phyloP scores from a whole-genome alignment of 1,140 invertebrate species.

The Drosophila parabipectinata region DNA sequence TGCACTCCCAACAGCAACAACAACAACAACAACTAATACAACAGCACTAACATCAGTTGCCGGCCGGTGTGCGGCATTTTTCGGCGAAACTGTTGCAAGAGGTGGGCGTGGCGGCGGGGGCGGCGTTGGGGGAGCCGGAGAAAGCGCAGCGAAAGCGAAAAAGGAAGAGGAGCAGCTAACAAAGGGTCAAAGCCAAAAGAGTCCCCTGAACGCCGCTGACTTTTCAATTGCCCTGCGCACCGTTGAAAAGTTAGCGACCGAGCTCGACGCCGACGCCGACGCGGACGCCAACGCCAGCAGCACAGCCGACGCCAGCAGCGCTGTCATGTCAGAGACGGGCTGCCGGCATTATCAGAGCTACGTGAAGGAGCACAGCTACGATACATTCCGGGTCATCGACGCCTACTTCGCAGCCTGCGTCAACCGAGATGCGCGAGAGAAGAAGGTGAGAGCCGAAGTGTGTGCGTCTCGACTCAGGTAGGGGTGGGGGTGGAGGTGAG shows the following conservation, averaged over 20 bases:
- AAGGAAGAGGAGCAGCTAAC: conserved; percentile 51
- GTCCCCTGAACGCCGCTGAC: conserved; percentile 51
- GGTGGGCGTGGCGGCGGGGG: conserved; percentile 41
- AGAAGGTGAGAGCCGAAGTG: conserved; percentile 86
- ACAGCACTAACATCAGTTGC: conserved; percentile 29
- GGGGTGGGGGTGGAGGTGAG: not conserved
- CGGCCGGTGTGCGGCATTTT: conserved; percentile 40
- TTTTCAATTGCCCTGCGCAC: conserved; percentile 62
- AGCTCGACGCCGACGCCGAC: conserved; percentile 46
- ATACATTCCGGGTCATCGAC: conserved; percentile 88
- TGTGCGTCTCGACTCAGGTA: not conserved
- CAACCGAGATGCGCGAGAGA: conserved; percentile 88
- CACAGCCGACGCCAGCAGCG: conserved; percentile 10
- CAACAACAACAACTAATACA: conserved; percentile 3
- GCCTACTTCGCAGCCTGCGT: conserved; percentile 90
- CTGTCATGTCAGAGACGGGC: conserved; percentile 84
- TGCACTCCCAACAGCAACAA: not conserved
- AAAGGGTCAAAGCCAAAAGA: conserved; percentile 50
- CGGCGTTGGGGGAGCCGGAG: conserved; percentile 21
- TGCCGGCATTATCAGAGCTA: conserved; percentile 83
- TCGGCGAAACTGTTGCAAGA: conserved; percentile 59
- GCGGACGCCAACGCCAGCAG: conserved; percentile 9
- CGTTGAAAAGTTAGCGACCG: conserved; percentile 66
- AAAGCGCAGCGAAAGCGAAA: conserved; percentile 16
- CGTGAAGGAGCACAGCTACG: conserved; percentile 85